Evolutionary conservation across 2,888 invertebrate genomes (phyloP), one percentile per base, ranked within the genome.

Genomic region (Ophonus ardosiacus): DNA sequence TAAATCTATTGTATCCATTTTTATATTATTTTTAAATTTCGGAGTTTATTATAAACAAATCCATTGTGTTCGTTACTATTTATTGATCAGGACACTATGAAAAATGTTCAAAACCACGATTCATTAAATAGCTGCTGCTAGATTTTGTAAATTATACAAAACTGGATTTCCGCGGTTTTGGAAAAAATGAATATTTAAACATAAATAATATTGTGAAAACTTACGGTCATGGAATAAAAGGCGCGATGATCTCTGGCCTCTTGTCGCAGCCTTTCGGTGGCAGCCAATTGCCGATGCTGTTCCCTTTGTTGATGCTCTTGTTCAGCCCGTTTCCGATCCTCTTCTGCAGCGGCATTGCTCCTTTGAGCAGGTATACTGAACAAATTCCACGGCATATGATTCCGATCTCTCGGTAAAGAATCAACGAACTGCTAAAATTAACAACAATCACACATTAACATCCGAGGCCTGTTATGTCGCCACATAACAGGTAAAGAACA

Each of bases 301-400:
- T 90, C 89, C 84, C 90, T 88, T 84, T 91, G 91, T 86, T 90
- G 90, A 85, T 90, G 89, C 85, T 91, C 91, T 85, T 90, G 91
- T 86, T 90, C 90, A 10, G 86, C 88, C 51, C 90, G 87, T 87
- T 91, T 91, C 43, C 91, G 88, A 85, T 92, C 91, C 7, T 91
- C 90, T 84, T 91, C 91, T 2, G 89, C 88, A 40, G 87, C 87
- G 85, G 87, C 68, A 84, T 88, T 85, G 63, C 88, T 87, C 74
- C 87, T 88, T 10, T 88, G 89, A 74, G 90, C 89, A 86, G 90
- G 89, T 86, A 89, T 88, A 87, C 88, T 89, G 71, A 90, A 88
- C 80, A 89, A 86, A 87, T 88, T 90, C 90, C 90, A 90, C 84
- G 88, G 86, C 87, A 86, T 86, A 65, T 85, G 74, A 71, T 63